Evolutionary conservation across 2,888 invertebrate species (phyloP).

Genomic region (Drosophila setosimentum): DNA sequence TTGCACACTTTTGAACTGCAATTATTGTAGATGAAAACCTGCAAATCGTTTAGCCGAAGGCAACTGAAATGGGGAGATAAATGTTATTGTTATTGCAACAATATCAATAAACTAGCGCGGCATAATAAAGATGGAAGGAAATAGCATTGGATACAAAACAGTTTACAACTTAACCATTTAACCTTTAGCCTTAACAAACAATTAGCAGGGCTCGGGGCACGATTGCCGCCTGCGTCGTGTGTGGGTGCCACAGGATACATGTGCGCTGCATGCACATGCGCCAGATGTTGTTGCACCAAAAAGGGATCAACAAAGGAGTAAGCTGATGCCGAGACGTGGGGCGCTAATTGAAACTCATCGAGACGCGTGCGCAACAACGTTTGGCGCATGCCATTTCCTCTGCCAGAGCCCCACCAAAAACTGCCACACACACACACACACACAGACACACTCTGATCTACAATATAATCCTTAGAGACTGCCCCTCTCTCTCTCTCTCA

Average conservation of each 20-base stretch:
- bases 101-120: constrained; percentile 8
- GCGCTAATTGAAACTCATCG: constrained; percentile 68
- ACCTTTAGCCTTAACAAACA: constrained; percentile 10
- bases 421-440: background rate
- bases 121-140: constrained; percentile 11
- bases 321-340: constrained; percentile 49
- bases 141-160: constrained; percentile 1
- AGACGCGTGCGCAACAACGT: constrained; percentile 59
- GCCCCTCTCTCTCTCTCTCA: background rate
- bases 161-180: constrained; percentile 2
- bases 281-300: constrained; percentile 60
- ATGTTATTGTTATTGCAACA: background rate
- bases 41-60: background rate
- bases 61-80: background rate
- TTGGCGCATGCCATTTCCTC: constrained; percentile 63
- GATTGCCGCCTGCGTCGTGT: constrained; percentile 53
- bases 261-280: constrained; percentile 13
- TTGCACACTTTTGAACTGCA: background rate
- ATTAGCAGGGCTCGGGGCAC: constrained; percentile 36
- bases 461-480: constrained; percentile 31
- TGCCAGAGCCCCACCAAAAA: constrained; percentile 13
- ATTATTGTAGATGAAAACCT: background rate
- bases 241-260: constrained; percentile 67
- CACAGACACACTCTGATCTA: constrained; percentile 15
- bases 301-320: constrained; percentile 63